phyloP scores from a whole-genome alignment of 2,888 invertebrate genomes.

The Drosophila limbata region DNA sequence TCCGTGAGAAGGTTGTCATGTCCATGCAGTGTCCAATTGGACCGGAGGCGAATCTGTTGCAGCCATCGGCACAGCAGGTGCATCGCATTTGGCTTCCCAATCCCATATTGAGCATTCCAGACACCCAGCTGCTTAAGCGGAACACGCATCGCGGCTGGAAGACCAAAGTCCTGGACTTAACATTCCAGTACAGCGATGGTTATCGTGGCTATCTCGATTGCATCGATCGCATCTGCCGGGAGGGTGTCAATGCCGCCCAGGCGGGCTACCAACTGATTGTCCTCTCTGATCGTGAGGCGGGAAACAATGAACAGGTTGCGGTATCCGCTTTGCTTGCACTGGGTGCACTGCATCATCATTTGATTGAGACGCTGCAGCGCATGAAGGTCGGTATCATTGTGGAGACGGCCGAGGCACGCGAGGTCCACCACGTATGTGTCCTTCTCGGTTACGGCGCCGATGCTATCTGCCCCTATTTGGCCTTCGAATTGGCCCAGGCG shows the following conservation, averaged over 20 bases:
- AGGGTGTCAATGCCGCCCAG: conserved; percentile 92
- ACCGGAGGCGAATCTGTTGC: conserved; percentile 96
- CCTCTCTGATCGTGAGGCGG: conserved; percentile 92
- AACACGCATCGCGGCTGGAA: conserved; percentile 95
- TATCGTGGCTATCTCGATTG: conserved; percentile 91
- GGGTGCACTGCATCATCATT: conserved; percentile 97
- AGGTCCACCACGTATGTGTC: conserved; percentile 98
- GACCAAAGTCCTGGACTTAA: conserved; percentile 94
- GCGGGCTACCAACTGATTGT: conserved; percentile 93
- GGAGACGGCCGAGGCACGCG: conserved; percentile 98
- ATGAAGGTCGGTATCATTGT: conserved; percentile 98
- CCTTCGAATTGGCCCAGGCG: conserved; percentile 95
- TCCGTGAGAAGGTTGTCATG: conserved; percentile 99
- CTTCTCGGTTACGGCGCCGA: conserved; percentile 98
- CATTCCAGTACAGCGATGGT: conserved; percentile 92
- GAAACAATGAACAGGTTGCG: conserved; percentile 88
- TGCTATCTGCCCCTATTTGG: conserved; percentile 98
- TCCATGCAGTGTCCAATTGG: conserved; percentile 98
- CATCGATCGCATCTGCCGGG: conserved; percentile 91
- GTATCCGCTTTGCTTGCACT: conserved; percentile 93
- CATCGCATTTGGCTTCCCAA: conserved; percentile 96
- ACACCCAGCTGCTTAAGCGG: conserved; percentile 94
- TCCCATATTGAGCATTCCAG: conserved; percentile 96
- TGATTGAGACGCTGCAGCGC: conserved; percentile 96
- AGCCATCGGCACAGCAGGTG: conserved; percentile 94